Conservation (phyloP, 2,113 vertebrate genomes). For the Romanogobio albipinnatus region DNA sequence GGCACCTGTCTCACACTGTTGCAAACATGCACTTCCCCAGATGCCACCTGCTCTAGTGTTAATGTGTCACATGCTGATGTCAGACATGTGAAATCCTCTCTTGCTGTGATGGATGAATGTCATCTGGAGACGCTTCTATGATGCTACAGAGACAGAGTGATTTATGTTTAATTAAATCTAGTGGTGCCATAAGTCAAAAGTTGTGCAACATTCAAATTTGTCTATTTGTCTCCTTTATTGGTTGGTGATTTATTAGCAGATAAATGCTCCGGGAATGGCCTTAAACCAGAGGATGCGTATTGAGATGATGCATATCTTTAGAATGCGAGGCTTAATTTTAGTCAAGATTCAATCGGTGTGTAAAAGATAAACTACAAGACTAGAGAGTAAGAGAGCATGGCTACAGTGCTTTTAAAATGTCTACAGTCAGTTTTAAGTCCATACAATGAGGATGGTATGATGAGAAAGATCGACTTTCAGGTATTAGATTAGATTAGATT, state of each 20-base stretch:
- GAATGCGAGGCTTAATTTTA: background rate
- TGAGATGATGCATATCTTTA: background rate
- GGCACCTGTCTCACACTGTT: slow-evolving; percentile 18
- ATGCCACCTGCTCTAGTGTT: slow-evolving; percentile 41
- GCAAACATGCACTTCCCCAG: slow-evolving; percentile 2
- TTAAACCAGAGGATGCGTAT: background rate
- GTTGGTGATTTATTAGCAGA: background rate
- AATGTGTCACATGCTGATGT: slow-evolving; percentile 30
- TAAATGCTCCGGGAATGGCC: background rate
- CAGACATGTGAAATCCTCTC: slow-evolving; percentile 14
- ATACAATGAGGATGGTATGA: background rate
- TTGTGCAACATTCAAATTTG: background rate
- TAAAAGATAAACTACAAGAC: background rate
- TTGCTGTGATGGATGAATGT: slow-evolving; percentile 35
- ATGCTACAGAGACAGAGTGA: background rate
- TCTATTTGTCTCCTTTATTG: background rate
- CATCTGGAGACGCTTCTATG: background rate
- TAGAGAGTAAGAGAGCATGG: background rate
- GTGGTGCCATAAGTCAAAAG: background rate
- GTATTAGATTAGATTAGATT: no score
- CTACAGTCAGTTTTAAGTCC: background rate
- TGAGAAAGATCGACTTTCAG: background rate
- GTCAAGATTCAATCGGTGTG: background rate
- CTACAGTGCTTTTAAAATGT: slow-evolving; percentile 1
- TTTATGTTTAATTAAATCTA: background rate